These are phyloP conservation scores for Piaya cayana DNA, from an alignment of 2,113 vertebrate species.

Conservation along the genomic window DNA sequence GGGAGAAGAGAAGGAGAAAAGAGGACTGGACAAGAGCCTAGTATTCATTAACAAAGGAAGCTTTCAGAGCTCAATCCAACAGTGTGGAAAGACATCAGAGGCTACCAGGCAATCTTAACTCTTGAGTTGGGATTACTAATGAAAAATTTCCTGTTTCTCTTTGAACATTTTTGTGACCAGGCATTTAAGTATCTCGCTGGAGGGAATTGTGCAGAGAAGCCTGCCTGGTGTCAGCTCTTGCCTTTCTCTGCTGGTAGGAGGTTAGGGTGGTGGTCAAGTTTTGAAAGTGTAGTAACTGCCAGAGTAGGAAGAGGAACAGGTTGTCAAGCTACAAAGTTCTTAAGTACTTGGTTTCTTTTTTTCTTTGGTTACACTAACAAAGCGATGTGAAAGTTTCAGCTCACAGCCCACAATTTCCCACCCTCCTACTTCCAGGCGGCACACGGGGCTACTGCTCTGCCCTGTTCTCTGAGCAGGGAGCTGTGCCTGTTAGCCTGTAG, in stretches of 20 bases:
- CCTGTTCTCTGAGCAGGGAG: accelerated
- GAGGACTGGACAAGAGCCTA: conserved; percentile 59
- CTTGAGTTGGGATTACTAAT: conserved; percentile 51
- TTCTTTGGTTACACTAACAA: background rate
- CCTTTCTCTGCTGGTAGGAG: background rate
- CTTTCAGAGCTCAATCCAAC: conserved; percentile 56
- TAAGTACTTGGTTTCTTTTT: background rate
- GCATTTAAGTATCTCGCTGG: background rate
- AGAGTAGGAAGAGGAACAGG: background rate
- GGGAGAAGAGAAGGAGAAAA: conserved; percentile 35
- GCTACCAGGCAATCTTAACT: conserved; percentile 55
- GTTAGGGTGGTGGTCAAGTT: background rate
- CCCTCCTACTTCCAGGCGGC: background rate
- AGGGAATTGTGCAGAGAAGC: background rate
- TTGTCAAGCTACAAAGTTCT: background rate
- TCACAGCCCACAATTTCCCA: background rate
- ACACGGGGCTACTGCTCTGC: accelerated
- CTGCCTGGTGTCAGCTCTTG: background rate
- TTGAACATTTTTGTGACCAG: background rate
- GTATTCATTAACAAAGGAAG: conserved; percentile 66
- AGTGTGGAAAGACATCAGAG: conserved; percentile 53
- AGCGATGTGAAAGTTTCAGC: background rate
- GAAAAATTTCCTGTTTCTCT: conserved; percentile 7
- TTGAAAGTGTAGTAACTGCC: background rate
- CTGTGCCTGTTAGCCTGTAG: accelerated